phyloP scores from a whole-genome alignment of 30 jellyfish, hydroid and myxozoan species.

The Aurelia sp. region DNA sequence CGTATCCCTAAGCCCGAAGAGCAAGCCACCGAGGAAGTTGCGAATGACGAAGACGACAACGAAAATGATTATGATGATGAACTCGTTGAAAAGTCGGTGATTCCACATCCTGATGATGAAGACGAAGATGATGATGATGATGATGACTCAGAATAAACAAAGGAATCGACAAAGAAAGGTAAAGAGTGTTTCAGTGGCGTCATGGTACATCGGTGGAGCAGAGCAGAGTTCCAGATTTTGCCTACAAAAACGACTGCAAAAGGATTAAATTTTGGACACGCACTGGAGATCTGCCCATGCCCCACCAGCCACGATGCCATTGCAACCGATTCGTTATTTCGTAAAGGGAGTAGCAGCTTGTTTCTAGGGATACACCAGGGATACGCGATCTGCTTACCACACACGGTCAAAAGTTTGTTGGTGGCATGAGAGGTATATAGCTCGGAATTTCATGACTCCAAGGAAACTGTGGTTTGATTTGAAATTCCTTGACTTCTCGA shows the following conservation, averaged over 20 bases:
- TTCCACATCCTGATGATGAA: conserved; percentile 71
- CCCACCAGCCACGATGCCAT: conserved; percentile 11
- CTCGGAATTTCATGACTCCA: too few species aligned
- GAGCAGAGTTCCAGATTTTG: neutral
- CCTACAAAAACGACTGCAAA: too few species aligned
- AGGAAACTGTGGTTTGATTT: too few species aligned
- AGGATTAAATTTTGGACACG: too few species aligned
- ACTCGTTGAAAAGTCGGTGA: conserved; percentile 50
- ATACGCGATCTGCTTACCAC: conserved; percentile 42
- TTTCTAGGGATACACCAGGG: conserved; percentile 29
- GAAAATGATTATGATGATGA: conserved; percentile 65
- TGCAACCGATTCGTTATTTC: conserved; percentile 13
- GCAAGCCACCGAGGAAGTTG: conserved; percentile 53
- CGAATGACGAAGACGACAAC: conserved; percentile 16
- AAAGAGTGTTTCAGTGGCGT: conserved; percentile 4
- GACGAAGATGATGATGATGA: conserved; percentile 70
- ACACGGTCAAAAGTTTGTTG: conserved; percentile 37
- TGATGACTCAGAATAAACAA: conserved; percentile 36
- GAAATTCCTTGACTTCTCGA: too few species aligned
- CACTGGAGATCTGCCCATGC: neutral
- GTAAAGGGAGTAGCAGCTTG: conserved; percentile 23
- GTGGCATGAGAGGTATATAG: conserved; percentile 6
- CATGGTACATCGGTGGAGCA: conserved; percentile 12
- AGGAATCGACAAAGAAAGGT: conserved; percentile 39
- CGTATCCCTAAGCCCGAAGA: conserved; percentile 78